These are phyloP conservation scores for Phaedon cochleariae DNA, from an alignment of 2,888 invertebrate genomes.

Conservation along the genomic window DNA sequence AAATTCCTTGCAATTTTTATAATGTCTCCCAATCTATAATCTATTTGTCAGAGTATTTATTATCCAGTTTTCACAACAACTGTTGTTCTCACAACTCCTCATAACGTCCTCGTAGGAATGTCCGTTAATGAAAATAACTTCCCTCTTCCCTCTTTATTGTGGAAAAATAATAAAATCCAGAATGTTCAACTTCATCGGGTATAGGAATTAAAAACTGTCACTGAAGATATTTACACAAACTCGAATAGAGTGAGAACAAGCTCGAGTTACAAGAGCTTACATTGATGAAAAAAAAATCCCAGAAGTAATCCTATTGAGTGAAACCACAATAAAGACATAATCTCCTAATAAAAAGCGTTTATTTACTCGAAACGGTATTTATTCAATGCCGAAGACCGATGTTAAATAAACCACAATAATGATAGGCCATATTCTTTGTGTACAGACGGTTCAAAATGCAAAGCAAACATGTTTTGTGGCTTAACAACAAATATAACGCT, in stretches of 20 bases:
- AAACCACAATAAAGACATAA: conserved; percentile 40
- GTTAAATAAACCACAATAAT: conserved; percentile 42
- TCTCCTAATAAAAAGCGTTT: conserved; percentile 39
- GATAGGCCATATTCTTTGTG: conserved; percentile 42
- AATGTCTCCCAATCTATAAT: too few species aligned
- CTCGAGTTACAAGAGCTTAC: neutral
- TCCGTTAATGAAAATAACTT: too few species aligned
- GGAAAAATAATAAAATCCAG: too few species aligned
- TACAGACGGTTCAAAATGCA: conserved; percentile 22
- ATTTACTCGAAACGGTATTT: conserved; percentile 42
- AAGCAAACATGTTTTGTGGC: conserved; percentile 38
- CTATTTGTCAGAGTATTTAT: too few species aligned
- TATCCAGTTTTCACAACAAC: too few species aligned
- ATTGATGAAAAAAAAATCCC: conserved; percentile 32
- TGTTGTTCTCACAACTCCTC: too few species aligned
- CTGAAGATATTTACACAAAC: neutral
- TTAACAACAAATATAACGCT: conserved; percentile 20
- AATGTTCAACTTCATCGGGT: too few species aligned
- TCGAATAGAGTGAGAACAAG: neutral
- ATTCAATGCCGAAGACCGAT: conserved; percentile 37
- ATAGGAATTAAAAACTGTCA: too few species aligned
- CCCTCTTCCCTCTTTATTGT: too few species aligned
- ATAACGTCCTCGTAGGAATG: too few species aligned
- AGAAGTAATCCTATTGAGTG: conserved; percentile 35
- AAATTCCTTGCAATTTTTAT: too few species aligned